Evolutionary conservation across 2,888 invertebrate species (phyloP).

Genomic region (Cephus runcator): DNA sequence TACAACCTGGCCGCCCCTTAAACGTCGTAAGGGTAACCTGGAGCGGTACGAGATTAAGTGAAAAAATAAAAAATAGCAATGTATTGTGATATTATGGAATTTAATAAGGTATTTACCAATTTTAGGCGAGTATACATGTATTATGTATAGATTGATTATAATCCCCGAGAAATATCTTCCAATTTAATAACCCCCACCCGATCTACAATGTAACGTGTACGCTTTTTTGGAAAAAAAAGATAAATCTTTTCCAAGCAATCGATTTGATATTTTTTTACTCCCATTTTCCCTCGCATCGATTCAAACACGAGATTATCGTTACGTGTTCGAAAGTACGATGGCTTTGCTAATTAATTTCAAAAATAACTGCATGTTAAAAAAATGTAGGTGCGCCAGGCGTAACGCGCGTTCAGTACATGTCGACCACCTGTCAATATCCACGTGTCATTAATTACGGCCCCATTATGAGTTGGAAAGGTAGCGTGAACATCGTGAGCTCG

Average conservation of each 20-base stretch:
- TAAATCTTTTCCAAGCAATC: constrained; percentile 54
- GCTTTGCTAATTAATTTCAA: constrained; percentile 34
- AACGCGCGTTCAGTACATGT: constrained; percentile 31
- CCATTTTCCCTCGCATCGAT: background rate
- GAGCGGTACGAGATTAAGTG: constrained; percentile 50
- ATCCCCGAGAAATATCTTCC: constrained; percentile 38
- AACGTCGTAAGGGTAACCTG: constrained; percentile 51
- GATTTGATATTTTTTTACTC: background rate
- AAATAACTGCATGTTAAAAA: constrained; percentile 27
- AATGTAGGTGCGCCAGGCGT: constrained; percentile 27
- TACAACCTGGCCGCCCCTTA: constrained; percentile 43
- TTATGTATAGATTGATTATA: constrained; percentile 59
- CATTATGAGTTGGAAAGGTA: constrained; percentile 43
- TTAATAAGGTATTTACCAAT: constrained; percentile 59
- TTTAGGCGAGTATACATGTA: constrained; percentile 51
- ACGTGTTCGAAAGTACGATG: background rate
- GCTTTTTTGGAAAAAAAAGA: constrained; percentile 57
- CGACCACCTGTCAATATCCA: constrained; percentile 48
- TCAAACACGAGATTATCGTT: background rate
- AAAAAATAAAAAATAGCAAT: constrained; percentile 33
- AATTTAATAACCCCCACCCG: constrained; percentile 39
- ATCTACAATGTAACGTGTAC: constrained; percentile 58
- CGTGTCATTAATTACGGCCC: constrained; percentile 56
- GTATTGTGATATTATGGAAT: constrained; percentile 61
- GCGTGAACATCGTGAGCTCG: constrained; percentile 1